Conservation (phyloP, 2,888 invertebrate species). For the Yponomeuta evonymella region DNA sequence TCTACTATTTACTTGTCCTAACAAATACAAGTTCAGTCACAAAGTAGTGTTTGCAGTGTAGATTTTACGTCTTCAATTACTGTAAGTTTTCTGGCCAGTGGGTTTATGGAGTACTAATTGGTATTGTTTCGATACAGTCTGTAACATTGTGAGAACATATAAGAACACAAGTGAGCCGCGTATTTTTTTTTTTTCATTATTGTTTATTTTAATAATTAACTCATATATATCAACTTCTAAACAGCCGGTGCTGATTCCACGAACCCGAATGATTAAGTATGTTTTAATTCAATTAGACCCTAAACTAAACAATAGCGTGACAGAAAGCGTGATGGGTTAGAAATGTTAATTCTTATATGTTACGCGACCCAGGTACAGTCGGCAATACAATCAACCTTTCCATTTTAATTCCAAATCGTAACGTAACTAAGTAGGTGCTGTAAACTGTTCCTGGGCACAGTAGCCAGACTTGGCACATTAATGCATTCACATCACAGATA, state of each 20-base stretch:
- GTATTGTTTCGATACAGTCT: too few relatives aligned
- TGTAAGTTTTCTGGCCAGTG: too few relatives aligned
- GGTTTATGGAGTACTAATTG: too few relatives aligned
- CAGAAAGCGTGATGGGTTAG: neutral
- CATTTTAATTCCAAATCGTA: constrained; percentile 27
- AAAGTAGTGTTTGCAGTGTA: too few relatives aligned
- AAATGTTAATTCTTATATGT: neutral
- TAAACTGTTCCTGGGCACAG: constrained; percentile 27
- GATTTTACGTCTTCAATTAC: too few relatives aligned
- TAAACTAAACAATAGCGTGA: neutral
- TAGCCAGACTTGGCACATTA: constrained; percentile 39
- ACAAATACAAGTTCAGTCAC: too few relatives aligned
- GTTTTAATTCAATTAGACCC: neutral
- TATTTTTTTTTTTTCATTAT: neutral
- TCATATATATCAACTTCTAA: neutral
- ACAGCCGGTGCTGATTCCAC: neutral
- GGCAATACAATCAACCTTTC: neutral
- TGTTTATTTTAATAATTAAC: neutral
- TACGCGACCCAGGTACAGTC: neutral
- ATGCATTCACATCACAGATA: constrained; percentile 56
- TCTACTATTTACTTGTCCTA: too few relatives aligned
- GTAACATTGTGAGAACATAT: too few relatives aligned
- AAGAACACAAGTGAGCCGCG: too few relatives aligned
- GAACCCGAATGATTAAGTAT: neutral
- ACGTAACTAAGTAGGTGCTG: constrained; percentile 10